These are phyloP conservation scores for Sycobia sp. DNA, from an alignment of 1,140 invertebrate genomes.

Conservation along the genomic window DNA sequence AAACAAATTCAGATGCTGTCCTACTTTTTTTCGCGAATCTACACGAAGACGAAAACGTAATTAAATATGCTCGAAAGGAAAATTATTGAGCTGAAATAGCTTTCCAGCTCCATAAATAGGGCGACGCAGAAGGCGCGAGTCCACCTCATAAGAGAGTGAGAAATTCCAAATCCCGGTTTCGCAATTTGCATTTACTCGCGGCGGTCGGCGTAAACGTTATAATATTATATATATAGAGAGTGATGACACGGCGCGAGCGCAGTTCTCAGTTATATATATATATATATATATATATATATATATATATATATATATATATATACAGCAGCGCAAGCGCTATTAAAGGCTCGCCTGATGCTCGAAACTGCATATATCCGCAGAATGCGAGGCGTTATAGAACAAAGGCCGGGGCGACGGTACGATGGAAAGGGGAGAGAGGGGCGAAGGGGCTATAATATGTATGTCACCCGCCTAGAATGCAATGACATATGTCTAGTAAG, in stretches of 20 bases:
- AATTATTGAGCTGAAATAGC: too few species aligned
- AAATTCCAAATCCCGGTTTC: conserved; percentile 35
- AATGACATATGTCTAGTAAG: conserved; percentile 44
- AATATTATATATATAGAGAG: conserved; percentile 27
- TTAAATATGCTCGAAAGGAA: too few species aligned
- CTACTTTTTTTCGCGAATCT: too few species aligned
- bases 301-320: conserved; percentile 39
- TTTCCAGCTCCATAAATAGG: too few species aligned
- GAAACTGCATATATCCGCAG: conserved; percentile 50
- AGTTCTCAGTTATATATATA: too few species aligned
- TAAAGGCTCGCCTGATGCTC: not conserved
- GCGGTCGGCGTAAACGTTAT: not conserved
- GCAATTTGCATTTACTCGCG: conserved; percentile 33
- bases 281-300: too few species aligned
- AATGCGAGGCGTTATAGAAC: conserved; percentile 38
- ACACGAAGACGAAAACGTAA: too few species aligned
- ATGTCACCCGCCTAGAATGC: conserved; percentile 46
- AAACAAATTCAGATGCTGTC: too few species aligned
- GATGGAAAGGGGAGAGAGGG: too few species aligned
- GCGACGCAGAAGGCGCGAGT: too few species aligned
- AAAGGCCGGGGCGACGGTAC: conserved; percentile 33
- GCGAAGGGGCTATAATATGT: conserved; percentile 36
- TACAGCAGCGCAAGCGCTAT: conserved; percentile 26
- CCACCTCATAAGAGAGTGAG: too few species aligned
- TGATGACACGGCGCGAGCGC: conserved; percentile 35